Conservation (phyloP, 2,113 vertebrate species). For the Albula glossodonta region DNA sequence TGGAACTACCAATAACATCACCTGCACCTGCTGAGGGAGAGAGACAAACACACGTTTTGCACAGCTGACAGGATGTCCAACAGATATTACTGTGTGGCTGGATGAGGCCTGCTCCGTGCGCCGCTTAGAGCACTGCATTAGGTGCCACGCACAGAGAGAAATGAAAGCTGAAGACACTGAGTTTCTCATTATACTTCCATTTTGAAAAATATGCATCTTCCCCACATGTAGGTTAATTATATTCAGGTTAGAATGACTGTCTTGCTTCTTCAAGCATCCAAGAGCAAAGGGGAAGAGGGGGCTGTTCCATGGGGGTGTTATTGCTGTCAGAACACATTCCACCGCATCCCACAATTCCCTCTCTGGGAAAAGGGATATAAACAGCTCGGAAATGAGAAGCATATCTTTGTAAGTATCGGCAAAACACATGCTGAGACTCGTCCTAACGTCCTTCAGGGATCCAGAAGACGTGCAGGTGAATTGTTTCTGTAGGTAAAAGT, state of each 20-base stretch:
- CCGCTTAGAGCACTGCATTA: no score
- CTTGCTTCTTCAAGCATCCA: not conserved
- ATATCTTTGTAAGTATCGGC: conserved; percentile 16
- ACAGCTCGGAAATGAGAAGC: conserved; percentile 2
- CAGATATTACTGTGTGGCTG: not conserved
- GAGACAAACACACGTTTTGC: not conserved
- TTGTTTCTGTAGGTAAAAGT: not conserved
- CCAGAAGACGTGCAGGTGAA: not conserved
- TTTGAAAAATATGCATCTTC: conserved; percentile 6
- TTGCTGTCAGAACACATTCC: conserved; percentile 23
- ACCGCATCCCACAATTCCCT: not conserved
- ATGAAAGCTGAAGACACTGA: not conserved
- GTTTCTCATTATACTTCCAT: not conserved
- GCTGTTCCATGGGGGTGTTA: conserved; percentile 11
- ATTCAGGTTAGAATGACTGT: not conserved
- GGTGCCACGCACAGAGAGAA: not conserved
- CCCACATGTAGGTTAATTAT: not conserved
- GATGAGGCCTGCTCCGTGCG: not conserved
- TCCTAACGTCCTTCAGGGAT: not conserved
- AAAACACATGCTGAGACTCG: conserved; percentile 1
- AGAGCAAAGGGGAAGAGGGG: not conserved
- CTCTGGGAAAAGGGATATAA: not conserved
- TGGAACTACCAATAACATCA: not conserved
- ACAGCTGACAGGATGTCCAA: not conserved
- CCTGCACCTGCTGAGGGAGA: not conserved